These are phyloP conservation scores for Andrena hattorfiana DNA, from an alignment of 2,888 invertebrate genomes.

Conservation along the genomic window DNA sequence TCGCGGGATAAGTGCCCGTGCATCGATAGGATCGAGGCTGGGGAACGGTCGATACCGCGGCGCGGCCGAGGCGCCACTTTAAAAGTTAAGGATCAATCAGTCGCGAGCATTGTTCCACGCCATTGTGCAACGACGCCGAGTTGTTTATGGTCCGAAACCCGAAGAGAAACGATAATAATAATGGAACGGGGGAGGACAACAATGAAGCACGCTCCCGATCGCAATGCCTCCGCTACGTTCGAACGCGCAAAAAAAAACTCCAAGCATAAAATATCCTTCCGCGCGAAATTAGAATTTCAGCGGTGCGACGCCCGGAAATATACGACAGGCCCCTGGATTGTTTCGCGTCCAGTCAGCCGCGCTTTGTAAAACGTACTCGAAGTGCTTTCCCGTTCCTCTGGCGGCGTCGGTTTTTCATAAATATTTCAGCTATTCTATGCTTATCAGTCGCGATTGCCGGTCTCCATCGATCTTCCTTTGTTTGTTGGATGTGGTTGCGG, in stretches of 20 bases:
- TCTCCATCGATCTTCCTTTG: background rate
- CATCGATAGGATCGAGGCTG: slow-evolving; percentile 29
- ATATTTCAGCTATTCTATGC: slow-evolving; percentile 19
- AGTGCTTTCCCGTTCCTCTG: slow-evolving; percentile 15
- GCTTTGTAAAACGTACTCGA: slow-evolving; percentile 56
- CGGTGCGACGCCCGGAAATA: slow-evolving; percentile 36
- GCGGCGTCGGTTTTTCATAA: slow-evolving; percentile 16
- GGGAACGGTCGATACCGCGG: slow-evolving; percentile 10
- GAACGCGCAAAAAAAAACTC: background rate
- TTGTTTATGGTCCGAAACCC: slow-evolving; percentile 60
- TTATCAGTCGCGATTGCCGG: background rate
- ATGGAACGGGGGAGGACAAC: slow-evolving; percentile 34
- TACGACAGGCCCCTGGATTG: slow-evolving; percentile 40
- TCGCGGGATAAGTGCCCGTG: slow-evolving; percentile 43
- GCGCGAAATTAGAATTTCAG: slow-evolving; percentile 58
- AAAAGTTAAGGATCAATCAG: slow-evolving; percentile 67
- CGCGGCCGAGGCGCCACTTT: slow-evolving; percentile 41
- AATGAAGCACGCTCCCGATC: slow-evolving; percentile 21
- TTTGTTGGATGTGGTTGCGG: background rate
- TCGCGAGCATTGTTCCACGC: slow-evolving; percentile 49
- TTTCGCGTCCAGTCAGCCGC: slow-evolving; percentile 30
- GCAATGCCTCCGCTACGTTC: slow-evolving; percentile 5
- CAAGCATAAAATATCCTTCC: slow-evolving; percentile 46
- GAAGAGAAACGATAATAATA: slow-evolving; percentile 61
- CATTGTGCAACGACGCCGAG: slow-evolving; percentile 55